These are phyloP conservation scores for Dinomys branickii DNA, from an alignment of 2,113 vertebrate genomes.

Conservation along the genomic window DNA sequence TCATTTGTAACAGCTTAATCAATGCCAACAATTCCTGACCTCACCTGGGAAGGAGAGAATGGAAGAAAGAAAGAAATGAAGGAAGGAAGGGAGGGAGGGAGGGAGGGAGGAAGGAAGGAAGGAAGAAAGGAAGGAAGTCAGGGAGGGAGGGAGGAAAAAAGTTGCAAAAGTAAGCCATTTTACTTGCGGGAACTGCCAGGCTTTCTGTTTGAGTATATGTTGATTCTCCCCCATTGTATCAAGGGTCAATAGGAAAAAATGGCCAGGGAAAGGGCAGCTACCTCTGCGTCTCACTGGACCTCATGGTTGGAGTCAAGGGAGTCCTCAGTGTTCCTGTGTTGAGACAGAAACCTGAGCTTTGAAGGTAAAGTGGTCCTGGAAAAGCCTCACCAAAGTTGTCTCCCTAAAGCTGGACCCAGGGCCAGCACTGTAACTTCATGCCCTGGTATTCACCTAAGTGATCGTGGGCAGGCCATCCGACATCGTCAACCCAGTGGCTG, in stretches of 20 bases:
- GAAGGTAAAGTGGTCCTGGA: not conserved
- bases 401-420: not conserved
- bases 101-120: too few species aligned
- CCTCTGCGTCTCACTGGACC: not conserved
- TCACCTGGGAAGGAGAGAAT: not conserved
- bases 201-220: not conserved
- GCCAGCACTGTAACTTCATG: not conserved
- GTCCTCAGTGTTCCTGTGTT: too few species aligned
- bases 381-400: not conserved
- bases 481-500: not conserved
- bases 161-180: not conserved
- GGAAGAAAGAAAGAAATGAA: too few species aligned
- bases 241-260: slow-evolving; percentile 3
- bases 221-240: not conserved
- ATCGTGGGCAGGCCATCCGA: not conserved
- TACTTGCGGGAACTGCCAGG: not conserved
- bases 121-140: too few species aligned
- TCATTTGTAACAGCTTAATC: not conserved
- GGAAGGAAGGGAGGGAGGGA: too few species aligned
- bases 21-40: not conserved
- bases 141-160: too few species aligned
- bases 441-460: not conserved
- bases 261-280: not conserved
- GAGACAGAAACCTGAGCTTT: not conserved
- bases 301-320: not conserved